These are phyloP conservation scores for Oreotragus oreotragus DNA, from an alignment of 2,113 vertebrate species.

Conservation along the genomic window DNA sequence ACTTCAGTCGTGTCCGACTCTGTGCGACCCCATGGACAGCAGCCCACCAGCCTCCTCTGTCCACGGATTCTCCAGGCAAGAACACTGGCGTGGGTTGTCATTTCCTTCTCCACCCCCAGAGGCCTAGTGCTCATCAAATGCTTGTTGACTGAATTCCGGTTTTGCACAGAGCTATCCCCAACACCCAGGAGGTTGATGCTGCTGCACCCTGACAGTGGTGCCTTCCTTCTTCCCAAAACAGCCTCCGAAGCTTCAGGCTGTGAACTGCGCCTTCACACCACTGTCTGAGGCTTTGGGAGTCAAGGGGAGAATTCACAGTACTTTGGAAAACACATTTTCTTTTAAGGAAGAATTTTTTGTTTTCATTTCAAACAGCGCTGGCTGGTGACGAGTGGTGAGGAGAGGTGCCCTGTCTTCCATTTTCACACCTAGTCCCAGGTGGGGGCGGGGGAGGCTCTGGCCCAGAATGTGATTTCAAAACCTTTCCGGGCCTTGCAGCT, in stretches of 20 bases:
- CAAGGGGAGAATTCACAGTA: constrained; percentile 46
- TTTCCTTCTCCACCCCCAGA: background rate
- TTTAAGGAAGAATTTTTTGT: constrained; percentile 63
- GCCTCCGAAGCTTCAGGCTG: background rate
- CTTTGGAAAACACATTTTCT: constrained; percentile 64
- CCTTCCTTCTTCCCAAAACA: background rate
- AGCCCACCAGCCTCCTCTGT: background rate
- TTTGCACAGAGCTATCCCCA: background rate
- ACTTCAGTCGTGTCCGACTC: background rate
- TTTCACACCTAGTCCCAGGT: constrained; percentile 68
- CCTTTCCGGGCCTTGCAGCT: constrained; percentile 33
- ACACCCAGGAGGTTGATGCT: background rate
- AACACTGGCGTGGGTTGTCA: background rate
- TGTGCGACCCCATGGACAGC: background rate
- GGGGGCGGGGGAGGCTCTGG: constrained; percentile 33
- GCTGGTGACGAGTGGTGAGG: constrained; percentile 61
- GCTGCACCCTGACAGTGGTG: no score
- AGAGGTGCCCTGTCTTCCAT: constrained; percentile 69
- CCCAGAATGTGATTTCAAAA: constrained; percentile 64
- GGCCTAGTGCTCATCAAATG: background rate
- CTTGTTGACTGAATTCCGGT: background rate
- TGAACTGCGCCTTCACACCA: background rate
- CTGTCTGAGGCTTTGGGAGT: constrained; percentile 2
- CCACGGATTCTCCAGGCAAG: background rate
- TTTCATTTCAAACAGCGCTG: constrained; percentile 67